Conservation (phyloP, 2,888 invertebrate species). For the Megastigmus dorsalis region DNA sequence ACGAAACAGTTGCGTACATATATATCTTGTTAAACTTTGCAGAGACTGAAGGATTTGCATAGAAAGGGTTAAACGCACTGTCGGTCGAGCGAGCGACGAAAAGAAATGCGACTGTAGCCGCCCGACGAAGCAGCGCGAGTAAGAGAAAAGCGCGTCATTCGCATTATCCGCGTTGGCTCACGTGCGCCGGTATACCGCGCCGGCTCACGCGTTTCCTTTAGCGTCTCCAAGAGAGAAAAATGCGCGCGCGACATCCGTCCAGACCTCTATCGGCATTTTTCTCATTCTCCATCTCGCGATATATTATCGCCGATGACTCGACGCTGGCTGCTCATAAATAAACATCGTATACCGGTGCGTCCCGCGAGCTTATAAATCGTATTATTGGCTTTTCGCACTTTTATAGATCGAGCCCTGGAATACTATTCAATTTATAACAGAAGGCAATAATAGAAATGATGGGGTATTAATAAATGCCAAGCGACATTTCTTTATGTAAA, state of each 20-base stretch:
- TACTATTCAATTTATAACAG: too few relatives aligned
- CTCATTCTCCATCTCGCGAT: not conserved
- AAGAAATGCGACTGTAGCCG: not conserved
- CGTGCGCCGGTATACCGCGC: not conserved
- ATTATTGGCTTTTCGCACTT: not conserved
- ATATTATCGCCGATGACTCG: not conserved
- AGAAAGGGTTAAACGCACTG: too few relatives aligned
- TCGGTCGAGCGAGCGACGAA: too few relatives aligned
- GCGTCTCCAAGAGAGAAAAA: not conserved
- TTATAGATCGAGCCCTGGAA: too few relatives aligned
- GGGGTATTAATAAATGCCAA: too few relatives aligned
- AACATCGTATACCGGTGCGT: slow-evolving; percentile 1
- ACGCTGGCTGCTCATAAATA: slow-evolving; percentile 7
- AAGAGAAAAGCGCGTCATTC: too few relatives aligned
- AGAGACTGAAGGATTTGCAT: too few relatives aligned
- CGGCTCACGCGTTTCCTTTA: not conserved
- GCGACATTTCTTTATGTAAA: too few relatives aligned
- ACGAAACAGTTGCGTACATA: too few relatives aligned
- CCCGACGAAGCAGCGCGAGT: not conserved
- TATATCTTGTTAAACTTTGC: too few relatives aligned
- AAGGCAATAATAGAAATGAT: too few relatives aligned
- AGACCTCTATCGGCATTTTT: not conserved
- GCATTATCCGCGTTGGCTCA: not conserved
- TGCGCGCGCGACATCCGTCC: not conserved
- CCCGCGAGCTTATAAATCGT: too few relatives aligned